Conservation (phyloP, 2,888 invertebrate species). For the Odontothrips loti region DNA sequence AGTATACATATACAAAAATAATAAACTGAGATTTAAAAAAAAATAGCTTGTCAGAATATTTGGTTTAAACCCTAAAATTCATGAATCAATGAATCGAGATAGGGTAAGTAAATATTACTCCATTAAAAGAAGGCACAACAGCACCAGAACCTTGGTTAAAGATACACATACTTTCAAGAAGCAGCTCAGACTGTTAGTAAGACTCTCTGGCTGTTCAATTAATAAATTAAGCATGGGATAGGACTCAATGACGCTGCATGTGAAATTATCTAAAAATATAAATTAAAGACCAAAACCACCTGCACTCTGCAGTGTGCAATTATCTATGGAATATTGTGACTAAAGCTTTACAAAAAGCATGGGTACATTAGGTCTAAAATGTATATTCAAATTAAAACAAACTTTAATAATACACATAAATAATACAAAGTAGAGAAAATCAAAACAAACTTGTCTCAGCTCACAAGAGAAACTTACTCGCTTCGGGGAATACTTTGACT, state of each 20-base stretch:
- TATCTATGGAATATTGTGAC: background rate
- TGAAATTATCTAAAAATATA: background rate
- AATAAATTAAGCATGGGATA: background rate
- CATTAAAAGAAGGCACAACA: too few species aligned
- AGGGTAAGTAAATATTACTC: too few species aligned
- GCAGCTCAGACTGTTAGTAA: too few species aligned
- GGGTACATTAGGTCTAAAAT: background rate
- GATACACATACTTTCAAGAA: too few species aligned
- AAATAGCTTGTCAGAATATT: too few species aligned
- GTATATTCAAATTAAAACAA: too few species aligned
- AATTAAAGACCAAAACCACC: background rate
- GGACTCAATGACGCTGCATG: background rate
- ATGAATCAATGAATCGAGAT: too few species aligned
- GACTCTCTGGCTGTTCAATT: too few species aligned
- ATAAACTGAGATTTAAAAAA: too few species aligned
- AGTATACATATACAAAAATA: too few species aligned
- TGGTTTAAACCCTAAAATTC: too few species aligned
- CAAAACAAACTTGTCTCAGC: background rate
- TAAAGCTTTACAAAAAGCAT: background rate
- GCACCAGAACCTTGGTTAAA: too few species aligned
- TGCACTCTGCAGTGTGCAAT: background rate
- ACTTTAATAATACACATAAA: background rate
- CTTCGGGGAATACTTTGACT: conserved; percentile 1
- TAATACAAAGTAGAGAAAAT: background rate
- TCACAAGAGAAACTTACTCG: background rate